Evolutionary conservation across 2,113 vertebrate species (phyloP).

Genomic region (Austrofundulus limnaeus): DNA sequence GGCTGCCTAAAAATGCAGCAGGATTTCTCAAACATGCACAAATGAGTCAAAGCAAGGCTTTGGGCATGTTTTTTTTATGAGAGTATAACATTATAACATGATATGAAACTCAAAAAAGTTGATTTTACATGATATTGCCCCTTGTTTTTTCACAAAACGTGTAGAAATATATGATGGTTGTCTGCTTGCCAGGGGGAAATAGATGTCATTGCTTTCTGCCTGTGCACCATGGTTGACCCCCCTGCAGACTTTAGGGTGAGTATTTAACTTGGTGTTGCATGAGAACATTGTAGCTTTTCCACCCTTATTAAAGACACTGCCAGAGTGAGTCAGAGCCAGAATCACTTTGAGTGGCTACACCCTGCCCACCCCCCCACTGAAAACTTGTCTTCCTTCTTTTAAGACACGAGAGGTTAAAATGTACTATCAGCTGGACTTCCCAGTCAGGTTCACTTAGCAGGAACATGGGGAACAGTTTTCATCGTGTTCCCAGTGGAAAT

Average conservation of each 20-base stretch:
- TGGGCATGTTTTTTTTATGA: no score
- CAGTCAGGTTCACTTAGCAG: conserved; percentile 62
- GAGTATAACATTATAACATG: no score
- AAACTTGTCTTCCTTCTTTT: conserved; percentile 37
- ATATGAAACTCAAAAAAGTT: no score
- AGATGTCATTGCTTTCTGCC: conserved; percentile 4
- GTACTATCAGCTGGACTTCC: conserved; percentile 38
- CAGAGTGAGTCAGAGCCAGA: conserved; percentile 66
- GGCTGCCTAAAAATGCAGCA: no score
- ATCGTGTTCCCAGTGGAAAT: conserved; percentile 28
- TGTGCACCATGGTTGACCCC: conserved; percentile 52
- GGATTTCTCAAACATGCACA: no score
- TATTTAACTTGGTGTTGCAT: conserved; percentile 64
- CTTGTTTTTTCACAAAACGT: conserved; percentile 39
- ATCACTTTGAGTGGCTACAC: conserved; percentile 48
- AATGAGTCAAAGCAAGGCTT: no score
- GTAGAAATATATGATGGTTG: conserved; percentile 45
- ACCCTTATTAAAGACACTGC: conserved; percentile 66
- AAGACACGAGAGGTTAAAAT: conserved; percentile 56
- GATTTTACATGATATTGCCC: no score
- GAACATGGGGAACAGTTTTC: conserved; percentile 31
- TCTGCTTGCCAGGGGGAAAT: conserved; percentile 40
- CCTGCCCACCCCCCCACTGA: conserved; percentile 34
- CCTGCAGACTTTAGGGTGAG: conserved; percentile 56
- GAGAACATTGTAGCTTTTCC: conserved; percentile 58